phyloP scores from a whole-genome alignment of 2,113 vertebrate species.

The Cololabis saira region DNA sequence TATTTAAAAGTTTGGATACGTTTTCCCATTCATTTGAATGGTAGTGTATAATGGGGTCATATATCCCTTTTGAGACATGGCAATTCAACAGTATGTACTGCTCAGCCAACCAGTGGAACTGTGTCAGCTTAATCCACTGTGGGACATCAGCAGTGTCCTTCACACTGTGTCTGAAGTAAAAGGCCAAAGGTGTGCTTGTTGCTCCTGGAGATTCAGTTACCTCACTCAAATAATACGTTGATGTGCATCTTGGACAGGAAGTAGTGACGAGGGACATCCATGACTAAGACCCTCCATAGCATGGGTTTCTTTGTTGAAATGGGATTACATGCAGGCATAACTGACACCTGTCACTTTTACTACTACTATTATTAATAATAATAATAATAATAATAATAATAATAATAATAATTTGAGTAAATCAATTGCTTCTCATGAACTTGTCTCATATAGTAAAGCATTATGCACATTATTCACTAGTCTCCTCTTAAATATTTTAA shows the following conservation, averaged over 20 bases:
- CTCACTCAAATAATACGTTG: not conserved
- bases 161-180: slow-evolving; percentile 12
- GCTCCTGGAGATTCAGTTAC: not conserved
- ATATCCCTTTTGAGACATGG: slow-evolving; percentile 55
- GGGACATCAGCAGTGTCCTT: slow-evolving; percentile 44
- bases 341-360: not conserved
- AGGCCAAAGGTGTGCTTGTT: slow-evolving; percentile 8
- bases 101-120: slow-evolving; percentile 49
- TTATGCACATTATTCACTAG: too few relatives aligned
- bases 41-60: slow-evolving; percentile 54
- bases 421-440: too few relatives aligned
- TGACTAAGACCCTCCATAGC: not conserved
- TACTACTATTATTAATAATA: too few relatives aligned
- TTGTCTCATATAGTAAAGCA: too few relatives aligned
- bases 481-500: too few relatives aligned
- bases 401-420: too few relatives aligned
- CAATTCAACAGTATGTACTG: slow-evolving; percentile 29
- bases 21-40: too few relatives aligned
- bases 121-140: slow-evolving; percentile 54
- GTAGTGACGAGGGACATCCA: not conserved
- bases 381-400: too few relatives aligned
- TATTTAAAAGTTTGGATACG: too few relatives aligned
- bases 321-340: not conserved
- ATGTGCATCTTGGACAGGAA: not conserved
- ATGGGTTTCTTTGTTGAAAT: not conserved